These are phyloP conservation scores for Eubucco bourcierii DNA, from an alignment of 2,113 vertebrate species.

Conservation along the genomic window DNA sequence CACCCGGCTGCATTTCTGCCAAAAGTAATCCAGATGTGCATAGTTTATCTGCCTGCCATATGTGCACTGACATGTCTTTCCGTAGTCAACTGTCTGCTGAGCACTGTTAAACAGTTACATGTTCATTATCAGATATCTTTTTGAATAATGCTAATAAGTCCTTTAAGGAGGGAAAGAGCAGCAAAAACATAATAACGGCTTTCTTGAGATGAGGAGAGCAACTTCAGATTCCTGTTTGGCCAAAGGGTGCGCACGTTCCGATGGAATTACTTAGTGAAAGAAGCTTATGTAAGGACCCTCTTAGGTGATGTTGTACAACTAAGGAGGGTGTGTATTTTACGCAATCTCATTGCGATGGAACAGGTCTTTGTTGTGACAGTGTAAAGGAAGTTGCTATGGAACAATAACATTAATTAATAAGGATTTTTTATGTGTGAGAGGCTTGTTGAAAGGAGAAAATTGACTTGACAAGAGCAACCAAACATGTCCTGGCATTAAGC, in stretches of 20 bases:
- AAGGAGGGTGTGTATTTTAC: neutral
- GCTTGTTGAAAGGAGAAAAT: slow-evolving; percentile 28
- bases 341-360: neutral
- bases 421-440: slow-evolving; percentile 1
- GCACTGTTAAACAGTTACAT: slow-evolving; percentile 78
- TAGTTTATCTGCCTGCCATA: slow-evolving; percentile 83
- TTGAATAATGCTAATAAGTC: slow-evolving; percentile 66
- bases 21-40: slow-evolving; percentile 86
- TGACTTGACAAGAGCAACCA: slow-evolving; percentile 12
- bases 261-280: neutral
- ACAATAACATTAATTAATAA: slow-evolving; percentile 44
- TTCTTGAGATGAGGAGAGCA: slow-evolving; percentile 6
- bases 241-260: neutral
- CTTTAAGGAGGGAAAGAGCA: slow-evolving; percentile 56
- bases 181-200: neutral
- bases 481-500: neutral
- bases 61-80: slow-evolving; percentile 84
- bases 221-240: slow-evolving; percentile 14
- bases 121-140: slow-evolving; percentile 74
- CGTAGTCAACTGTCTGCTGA: slow-evolving; percentile 83
- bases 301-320: neutral
- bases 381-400: slow-evolving; percentile 41
- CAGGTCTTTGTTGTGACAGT: slow-evolving; percentile 20
- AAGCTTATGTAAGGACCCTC: neutral
- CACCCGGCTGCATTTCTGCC: slow-evolving; percentile 79